These are phyloP conservation scores for Pyrochroa serraticornis DNA, from an alignment of 2,888 invertebrate genomes.

Conservation along the genomic window DNA sequence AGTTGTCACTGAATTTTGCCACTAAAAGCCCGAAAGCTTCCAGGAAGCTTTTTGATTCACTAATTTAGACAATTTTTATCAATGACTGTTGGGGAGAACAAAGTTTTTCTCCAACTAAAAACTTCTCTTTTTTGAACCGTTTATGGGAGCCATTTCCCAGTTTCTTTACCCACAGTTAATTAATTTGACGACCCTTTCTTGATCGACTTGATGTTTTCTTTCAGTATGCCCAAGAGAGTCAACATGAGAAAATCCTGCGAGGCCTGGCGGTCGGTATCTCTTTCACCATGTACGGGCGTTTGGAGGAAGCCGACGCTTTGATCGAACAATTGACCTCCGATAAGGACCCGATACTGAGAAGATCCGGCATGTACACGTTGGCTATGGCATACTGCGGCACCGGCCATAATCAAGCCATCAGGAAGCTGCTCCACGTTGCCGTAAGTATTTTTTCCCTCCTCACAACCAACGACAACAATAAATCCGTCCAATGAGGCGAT, in stretches of 20 bases:
- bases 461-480: background rate
- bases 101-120: too few species aligned
- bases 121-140: too few species aligned
- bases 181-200: background rate
- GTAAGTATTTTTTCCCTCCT: slow-evolving; percentile 62
- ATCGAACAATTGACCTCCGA: slow-evolving; percentile 89
- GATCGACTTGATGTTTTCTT: slow-evolving; percentile 20
- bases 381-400: slow-evolving; percentile 99
- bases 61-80: too few species aligned
- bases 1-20: too few species aligned
- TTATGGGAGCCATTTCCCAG: background rate
- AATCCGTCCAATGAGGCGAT: background rate
- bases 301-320: slow-evolving; percentile 95
- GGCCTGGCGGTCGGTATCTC: slow-evolving; percentile 97
- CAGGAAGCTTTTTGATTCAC: too few species aligned
- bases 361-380: slow-evolving; percentile 97
- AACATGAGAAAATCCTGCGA: slow-evolving; percentile 97
- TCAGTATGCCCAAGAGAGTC: slow-evolving; percentile 91
- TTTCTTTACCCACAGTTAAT: background rate
- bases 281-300: slow-evolving; percentile 93
- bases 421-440: slow-evolving; percentile 92
- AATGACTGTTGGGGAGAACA: too few species aligned
- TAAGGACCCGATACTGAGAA: slow-evolving; percentile 92
- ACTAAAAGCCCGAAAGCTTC: too few species aligned
- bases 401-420: slow-evolving; percentile 95